Conservation (phyloP, 2,113 vertebrate genomes). For the Oceanites oceanicus region DNA sequence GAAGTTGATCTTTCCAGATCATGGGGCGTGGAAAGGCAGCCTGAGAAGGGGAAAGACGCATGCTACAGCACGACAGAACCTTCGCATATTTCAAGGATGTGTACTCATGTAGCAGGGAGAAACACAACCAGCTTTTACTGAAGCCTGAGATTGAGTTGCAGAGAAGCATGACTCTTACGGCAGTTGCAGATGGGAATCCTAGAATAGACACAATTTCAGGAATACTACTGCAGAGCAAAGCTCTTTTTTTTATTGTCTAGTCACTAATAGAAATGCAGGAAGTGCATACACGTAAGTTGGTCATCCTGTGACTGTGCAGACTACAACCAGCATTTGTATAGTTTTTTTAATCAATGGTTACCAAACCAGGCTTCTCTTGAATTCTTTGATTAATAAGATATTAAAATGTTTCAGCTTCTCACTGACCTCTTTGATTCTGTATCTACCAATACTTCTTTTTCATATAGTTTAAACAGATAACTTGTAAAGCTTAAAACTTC, state of each 20-base stretch:
- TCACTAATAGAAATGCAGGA: not conserved
- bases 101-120: not conserved
- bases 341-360: not conserved
- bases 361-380: not conserved
- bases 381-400: not conserved
- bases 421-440: not conserved
- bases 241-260: not conserved
- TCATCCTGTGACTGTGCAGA: not conserved
- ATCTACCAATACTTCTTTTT: not conserved
- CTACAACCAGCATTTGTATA: not conserved
- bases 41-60: not conserved
- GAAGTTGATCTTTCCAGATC: not conserved
- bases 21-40: not conserved
- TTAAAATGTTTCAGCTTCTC: not conserved
- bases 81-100: not conserved
- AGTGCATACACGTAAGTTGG: fast-evolving
- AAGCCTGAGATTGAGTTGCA: not conserved
- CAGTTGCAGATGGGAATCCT: not conserved
- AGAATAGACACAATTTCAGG: not conserved
- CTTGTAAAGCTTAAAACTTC: not conserved
- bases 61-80: not conserved
- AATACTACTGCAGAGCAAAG: not conserved
- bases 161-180: not conserved
- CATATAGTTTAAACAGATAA: not conserved
- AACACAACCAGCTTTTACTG: not conserved